Evolutionary conservation across 2,113 vertebrate genomes (phyloP).

Genomic region (Chamaetylas fuelleborni): DNA sequence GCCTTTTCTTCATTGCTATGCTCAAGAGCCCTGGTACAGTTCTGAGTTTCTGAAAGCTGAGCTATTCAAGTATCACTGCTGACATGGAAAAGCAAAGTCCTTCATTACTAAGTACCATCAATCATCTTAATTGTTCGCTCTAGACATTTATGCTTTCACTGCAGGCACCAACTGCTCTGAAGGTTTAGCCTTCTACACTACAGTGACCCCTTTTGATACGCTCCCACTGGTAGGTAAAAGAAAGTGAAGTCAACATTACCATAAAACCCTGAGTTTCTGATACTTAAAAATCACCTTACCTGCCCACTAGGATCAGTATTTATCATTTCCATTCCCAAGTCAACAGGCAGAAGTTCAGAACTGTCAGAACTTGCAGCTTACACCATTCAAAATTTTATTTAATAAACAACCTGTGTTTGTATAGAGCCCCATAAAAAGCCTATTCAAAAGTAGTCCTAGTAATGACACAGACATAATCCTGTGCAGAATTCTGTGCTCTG

Average conservation of each 20-base stretch:
- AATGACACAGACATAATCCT: neutral
- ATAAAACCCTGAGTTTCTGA: neutral
- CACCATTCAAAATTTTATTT: neutral
- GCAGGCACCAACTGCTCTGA: neutral
- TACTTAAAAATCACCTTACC: neutral
- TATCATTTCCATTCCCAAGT: neutral
- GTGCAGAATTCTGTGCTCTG: neutral
- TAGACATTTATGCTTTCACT: neutral
- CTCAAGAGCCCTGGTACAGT: neutral
- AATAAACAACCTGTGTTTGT: neutral
- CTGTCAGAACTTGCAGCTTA: neutral
- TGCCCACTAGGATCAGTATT: neutral
- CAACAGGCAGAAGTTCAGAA: slow-evolving; percentile 1
- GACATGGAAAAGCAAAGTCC: neutral
- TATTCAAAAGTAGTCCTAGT: neutral
- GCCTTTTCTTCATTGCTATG: neutral
- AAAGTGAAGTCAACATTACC: neutral
- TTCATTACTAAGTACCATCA: neutral
- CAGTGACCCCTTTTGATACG: neutral
- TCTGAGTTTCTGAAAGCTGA: neutral
- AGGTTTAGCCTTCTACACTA: neutral
- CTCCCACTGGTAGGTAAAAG: neutral
- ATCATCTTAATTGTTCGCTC: neutral
- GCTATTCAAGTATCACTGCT: neutral
- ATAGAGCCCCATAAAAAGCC: neutral